A percentile compares a stretch with the other conserved stretches of the same genome.
phyloP scores from a whole-genome alignment of 2,797 vertebrate species.

The Anomalospiza imberbis region DNA sequence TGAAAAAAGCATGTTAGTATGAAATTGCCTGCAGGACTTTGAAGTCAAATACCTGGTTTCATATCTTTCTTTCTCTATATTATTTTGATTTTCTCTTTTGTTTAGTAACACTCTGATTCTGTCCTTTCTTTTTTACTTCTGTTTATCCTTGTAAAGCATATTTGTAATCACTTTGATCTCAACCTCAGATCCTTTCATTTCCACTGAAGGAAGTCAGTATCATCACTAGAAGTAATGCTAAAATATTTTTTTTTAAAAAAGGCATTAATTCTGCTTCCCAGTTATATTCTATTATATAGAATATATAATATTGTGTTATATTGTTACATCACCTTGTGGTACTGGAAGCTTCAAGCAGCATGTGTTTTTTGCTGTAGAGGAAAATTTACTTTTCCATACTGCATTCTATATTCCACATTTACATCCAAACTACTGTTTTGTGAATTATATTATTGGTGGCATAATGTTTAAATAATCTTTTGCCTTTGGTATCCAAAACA shows the following conservation, averaged over 20 bases:
- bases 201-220: neutral
- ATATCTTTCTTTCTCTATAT: neutral
- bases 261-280: neutral
- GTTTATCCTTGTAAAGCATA: neutral
- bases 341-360: neutral
- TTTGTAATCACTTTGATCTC: neutral
- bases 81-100: neutral
- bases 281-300: too few relatives aligned
- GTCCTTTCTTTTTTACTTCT: neutral
- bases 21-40: neutral
- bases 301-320: too few relatives aligned
- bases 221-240: neutral
- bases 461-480: neutral
- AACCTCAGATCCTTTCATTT: neutral
- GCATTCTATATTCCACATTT: neutral
- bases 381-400: neutral
- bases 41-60: neutral
- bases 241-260: neutral
- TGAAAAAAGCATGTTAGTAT: neutral
- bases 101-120: neutral
- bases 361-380: neutral
- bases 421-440: neutral
- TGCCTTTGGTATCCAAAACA: neutral
- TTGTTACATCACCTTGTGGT: neutral
- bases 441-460: neutral